These are phyloP conservation scores for Drosophila pseudoobscura DNA, from an alignment of 1,140 invertebrate genomes.

Conservation along the genomic window DNA sequence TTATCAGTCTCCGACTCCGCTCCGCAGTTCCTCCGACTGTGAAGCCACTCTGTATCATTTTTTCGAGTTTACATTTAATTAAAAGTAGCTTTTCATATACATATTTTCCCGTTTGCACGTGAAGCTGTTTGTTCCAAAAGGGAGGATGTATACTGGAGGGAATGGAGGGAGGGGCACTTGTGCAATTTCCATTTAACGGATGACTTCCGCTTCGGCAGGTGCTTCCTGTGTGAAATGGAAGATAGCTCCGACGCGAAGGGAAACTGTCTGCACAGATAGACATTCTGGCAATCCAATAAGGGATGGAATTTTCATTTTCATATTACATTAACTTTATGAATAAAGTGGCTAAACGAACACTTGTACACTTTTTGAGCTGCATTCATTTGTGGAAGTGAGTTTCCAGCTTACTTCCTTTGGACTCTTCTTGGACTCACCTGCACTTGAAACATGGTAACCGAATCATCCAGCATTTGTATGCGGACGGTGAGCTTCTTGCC, in stretches of 20 bases:
- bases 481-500: constrained; percentile 94
- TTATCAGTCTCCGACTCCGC: not conserved
- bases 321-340: no score
- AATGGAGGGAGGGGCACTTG: constrained; percentile 14
- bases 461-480: constrained; percentile 94
- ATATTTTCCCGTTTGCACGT: constrained; percentile 38
- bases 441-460: constrained; percentile 94
- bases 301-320: not conserved
- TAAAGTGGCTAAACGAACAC: no score
- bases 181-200: constrained; percentile 26
- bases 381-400: no score
- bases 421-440: constrained; percentile 86
- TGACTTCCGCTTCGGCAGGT: constrained; percentile 32
- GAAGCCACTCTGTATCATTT: not conserved
- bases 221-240: constrained; percentile 15
- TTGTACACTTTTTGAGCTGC: no score
- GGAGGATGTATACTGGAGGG: not conserved
- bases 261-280: not conserved
- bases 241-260: not conserved
- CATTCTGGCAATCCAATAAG: no score
- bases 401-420: not conserved
- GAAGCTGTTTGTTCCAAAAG: constrained; percentile 19
- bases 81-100: constrained; percentile 43
- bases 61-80: constrained; percentile 47
- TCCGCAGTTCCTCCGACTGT: not conserved